A percentile compares a stretch with the other conserved stretches of the same genome.
phyloP scores from a whole-genome alignment of 2,888 invertebrate species.

The Itoplectis maculator region DNA sequence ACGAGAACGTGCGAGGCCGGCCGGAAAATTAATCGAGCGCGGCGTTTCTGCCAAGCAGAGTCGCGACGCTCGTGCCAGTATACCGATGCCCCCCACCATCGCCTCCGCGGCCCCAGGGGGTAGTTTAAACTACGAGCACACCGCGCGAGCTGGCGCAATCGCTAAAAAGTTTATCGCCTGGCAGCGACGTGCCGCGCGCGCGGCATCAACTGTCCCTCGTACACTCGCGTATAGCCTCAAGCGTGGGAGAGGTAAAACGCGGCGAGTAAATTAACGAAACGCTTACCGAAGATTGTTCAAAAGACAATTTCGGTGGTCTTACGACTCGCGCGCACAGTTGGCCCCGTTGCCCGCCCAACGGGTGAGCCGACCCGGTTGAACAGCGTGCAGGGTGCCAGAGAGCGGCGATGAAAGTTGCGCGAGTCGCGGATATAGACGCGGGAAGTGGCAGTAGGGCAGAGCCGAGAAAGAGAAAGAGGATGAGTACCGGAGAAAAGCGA shows the following conservation, averaged over 20 bases:
- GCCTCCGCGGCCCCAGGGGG: slow-evolving; percentile 4
- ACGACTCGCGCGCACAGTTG: too few relatives aligned
- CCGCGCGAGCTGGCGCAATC: slow-evolving; percentile 68
- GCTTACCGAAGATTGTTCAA: background rate
- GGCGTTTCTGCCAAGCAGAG: slow-evolving; percentile 56
- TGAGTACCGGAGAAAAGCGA: slow-evolving; percentile 39
- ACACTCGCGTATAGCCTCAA: slow-evolving; percentile 14
- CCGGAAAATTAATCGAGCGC: slow-evolving; percentile 73
- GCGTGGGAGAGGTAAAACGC: background rate
- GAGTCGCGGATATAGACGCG: too few relatives aligned
- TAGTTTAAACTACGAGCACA: slow-evolving; percentile 71
- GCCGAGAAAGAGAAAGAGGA: slow-evolving; percentile 26
- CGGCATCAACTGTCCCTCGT: slow-evolving; percentile 19
- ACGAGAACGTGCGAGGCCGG: slow-evolving; percentile 39
- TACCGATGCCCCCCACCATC: slow-evolving; percentile 11
- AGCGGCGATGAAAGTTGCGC: background rate
- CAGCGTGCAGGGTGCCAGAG: background rate
- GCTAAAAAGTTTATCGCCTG: slow-evolving; percentile 75
- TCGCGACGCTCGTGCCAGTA: slow-evolving; percentile 50
- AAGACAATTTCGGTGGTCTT: too few relatives aligned
- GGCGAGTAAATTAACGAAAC: background rate
- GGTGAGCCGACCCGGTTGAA: background rate
- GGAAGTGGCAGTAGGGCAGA: slow-evolving; percentile 29
- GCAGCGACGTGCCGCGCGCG: slow-evolving; percentile 65
- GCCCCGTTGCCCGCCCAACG: too few relatives aligned